Evolutionary conservation across 2,797 vertebrate species (phyloP), one percentile per base, ranked within the genome.

Genomic region (Sebastes umbrosus): DNA sequence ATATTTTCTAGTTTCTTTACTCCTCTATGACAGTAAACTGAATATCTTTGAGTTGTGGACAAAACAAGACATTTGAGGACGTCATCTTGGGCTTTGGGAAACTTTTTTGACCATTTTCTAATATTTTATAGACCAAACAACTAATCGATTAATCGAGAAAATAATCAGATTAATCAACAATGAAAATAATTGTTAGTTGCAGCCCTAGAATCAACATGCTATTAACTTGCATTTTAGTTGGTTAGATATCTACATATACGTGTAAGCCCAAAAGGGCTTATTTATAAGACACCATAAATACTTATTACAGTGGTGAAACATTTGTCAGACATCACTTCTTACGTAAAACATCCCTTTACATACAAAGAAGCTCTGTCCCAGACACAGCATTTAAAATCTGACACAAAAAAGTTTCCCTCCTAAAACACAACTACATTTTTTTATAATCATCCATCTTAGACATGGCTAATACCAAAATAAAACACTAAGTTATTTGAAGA

Each of bases 191-290:
- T 18, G 14, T 46, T 18, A 18, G 18, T 8, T 50, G 46, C 18
- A 50, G 18, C 0, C 46, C 1, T 50, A 50, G 18, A 18, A 50
- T 50, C 18, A 18, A 50, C 46, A 50, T 50, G 18, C 46, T 50
- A 8, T 32, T n/a, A 13, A 54, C 32, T 10, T 11, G 16, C 1
- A 18, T 20, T 4, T 11, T n/a, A 10, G 10, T 25, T 11, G 3
- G 22, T 27, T 9, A 22, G 31, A 18, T 29, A 58, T 43, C 0
- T 58, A 43, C 16, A 29, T 22, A 29, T 24, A 34, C 0, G 8
- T 14, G 50, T 0, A 1, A 39, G 34, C 16, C 4, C 13, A 39
- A 0, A 24, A 4, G 18, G n/a, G 12, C 4, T 16, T 50, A 2
- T 12, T 46, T n/a, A 13, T 24, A 43, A 36, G 12, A 43, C 16